These are phyloP conservation scores for Pheosia gnoma DNA, from an alignment of 2,888 invertebrate species.

Conservation along the genomic window DNA sequence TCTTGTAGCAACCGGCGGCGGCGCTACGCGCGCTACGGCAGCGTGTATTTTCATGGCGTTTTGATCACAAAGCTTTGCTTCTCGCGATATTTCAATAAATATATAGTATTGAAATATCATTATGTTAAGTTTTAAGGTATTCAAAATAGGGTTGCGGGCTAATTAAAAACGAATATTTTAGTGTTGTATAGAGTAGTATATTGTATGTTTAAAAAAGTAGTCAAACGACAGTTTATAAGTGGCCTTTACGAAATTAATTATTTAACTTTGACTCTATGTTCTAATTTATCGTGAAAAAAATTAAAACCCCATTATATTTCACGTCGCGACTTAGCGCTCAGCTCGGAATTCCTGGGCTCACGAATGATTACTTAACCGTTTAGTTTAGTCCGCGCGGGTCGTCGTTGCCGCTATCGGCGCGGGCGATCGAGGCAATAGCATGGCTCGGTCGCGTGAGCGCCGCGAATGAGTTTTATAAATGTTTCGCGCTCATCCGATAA, in stretches of 20 bases:
- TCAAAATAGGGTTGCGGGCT: too few relatives aligned
- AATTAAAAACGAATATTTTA: too few relatives aligned
- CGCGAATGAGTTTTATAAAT: conserved; percentile 4
- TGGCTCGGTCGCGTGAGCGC: conserved; percentile 2
- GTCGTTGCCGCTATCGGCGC: background rate
- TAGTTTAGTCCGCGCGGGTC: background rate
- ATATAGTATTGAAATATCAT: background rate
- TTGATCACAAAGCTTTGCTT: background rate
- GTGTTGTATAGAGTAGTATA: too few relatives aligned
- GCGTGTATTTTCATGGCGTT: background rate
- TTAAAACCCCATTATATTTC: too few relatives aligned
- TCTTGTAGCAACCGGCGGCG: background rate
- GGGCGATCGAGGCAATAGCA: background rate
- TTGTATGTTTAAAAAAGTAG: too few relatives aligned
- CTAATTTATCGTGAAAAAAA: too few relatives aligned
- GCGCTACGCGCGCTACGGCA: background rate
- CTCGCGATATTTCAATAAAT: background rate
- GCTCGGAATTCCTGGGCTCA: background rate
- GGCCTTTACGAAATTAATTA: too few relatives aligned
- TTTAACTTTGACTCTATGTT: too few relatives aligned
- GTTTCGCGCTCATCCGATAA: conserved; percentile 1
- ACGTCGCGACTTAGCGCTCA: too few relatives aligned
- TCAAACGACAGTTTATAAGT: too few relatives aligned
- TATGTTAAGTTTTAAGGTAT: too few relatives aligned
- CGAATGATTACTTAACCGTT: background rate